These are phyloP conservation scores for Drosophila kuntzei DNA, from an alignment of 2,888 invertebrate species.

Conservation along the genomic window DNA sequence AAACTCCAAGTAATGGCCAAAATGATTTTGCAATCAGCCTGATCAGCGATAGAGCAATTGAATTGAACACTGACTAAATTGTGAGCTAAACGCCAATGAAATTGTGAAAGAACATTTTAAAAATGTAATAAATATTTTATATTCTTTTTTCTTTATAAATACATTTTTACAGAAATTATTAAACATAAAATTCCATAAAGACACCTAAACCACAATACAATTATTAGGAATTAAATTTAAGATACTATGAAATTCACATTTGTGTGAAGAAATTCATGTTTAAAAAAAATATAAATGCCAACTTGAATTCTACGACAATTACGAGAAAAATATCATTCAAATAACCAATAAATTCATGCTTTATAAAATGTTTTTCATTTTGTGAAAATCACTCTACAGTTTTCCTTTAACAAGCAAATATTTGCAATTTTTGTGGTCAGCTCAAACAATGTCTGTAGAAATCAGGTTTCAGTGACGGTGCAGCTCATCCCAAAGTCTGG, in stretches of 20 bases:
- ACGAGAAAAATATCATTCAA: neutral
- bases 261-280: too few relatives aligned
- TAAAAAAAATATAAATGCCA: slow-evolving; percentile 1
- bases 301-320: slow-evolving; percentile 1
- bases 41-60: slow-evolving; percentile 49
- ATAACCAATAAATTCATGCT: neutral
- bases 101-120: neutral
- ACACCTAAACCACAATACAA: slow-evolving; percentile 5
- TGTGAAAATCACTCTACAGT: neutral
- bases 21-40: slow-evolving; percentile 49
- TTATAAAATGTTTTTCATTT: neutral
- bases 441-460: slow-evolving; percentile 34
- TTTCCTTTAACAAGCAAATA: slow-evolving; percentile 19
- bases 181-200: neutral
- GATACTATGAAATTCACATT: neutral
- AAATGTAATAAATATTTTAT: neutral
- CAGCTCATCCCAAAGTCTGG: neutral
- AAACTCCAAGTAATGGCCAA: slow-evolving; percentile 16
- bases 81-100: slow-evolving; percentile 1
- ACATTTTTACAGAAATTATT: neutral
- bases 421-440: slow-evolving; percentile 36
- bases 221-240: slow-evolving; percentile 8
- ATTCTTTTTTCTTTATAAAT: neutral
- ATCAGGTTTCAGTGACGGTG: slow-evolving; percentile 41
- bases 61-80: slow-evolving; percentile 26